Base-by-base conservation (phyloP, 2,113 vertebrate genomes). In the Bubo bubo region DNA sequence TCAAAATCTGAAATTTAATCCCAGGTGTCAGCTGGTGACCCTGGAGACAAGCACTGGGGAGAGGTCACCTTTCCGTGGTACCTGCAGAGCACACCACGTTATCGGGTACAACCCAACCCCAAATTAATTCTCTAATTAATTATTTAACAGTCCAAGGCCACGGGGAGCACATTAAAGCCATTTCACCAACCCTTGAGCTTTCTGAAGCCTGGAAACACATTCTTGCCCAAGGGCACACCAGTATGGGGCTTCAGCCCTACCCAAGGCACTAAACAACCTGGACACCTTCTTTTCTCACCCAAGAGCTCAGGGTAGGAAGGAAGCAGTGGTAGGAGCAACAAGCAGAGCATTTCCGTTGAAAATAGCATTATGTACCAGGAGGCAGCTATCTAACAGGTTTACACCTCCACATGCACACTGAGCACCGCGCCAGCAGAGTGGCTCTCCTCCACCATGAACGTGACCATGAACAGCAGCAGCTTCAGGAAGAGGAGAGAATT, bases 401-500 rank as follows among this genome's bases (percentile, higher is more conserved):
- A 37, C 73, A 83, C 39, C 55, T 85, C 81, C 90, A 63, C 5
- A 8, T 3, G 4, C 27, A 24, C 12, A 4, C 53, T 28, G 26
- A 4, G 17, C 8, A 11, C 53, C 8, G 8, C 3, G 4, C 50
- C 0, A 4, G 74, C 71, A 80, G 32, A 89, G 52, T 4, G 0
- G 34, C 30, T 47, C 76, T 86, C 49, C 84, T 64, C 59, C 14
- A 14, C 50, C 0, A 4, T 2, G 3, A 90, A 41, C 5, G 4
- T n/a, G 71, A 83, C 47, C 21, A 2, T 3, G 7, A 95, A 39
- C 11, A 30, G 85, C 80, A 94, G 67, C 70, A 84, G 85, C 81
- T 91, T 82, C 59, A 75, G 72, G 84, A 94, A 91, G 55, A 86
- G 64, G 37, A 95, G 91, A 72, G 86, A 93, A 97, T 93, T 86